phyloP scores from a whole-genome alignment of 2,113 vertebrate genomes.

The zebrafish (Danio rerio) region GRCz12tu NC_133194.1:34398001-34398500 shows the following conservation, averaged over 20 bases:
- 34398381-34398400: slow-evolving; percentile 15
- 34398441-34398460: neutral
- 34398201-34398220: slow-evolving; percentile 5
- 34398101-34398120: slow-evolving; percentile 26
- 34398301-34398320: slow-evolving; percentile 45
- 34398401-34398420: slow-evolving; percentile 3
- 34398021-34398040: slow-evolving; percentile 58
- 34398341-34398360: neutral
- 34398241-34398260: slow-evolving; percentile 40
- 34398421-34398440: neutral
- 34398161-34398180: neutral
- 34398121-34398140: neutral
- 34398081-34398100: slow-evolving; percentile 45
- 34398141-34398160: slow-evolving; percentile 5
- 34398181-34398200: slow-evolving; percentile 18
- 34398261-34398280: slow-evolving; percentile 53
- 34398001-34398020: slow-evolving; percentile 45
- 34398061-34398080: slow-evolving; percentile 55
- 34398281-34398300: slow-evolving; percentile 39
- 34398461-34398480: neutral
- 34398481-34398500: neutral
- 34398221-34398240: slow-evolving; percentile 7
- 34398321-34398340: slow-evolving; percentile 43
- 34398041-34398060: slow-evolving; percentile 46
- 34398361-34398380: slow-evolving; percentile 2